Percentiles rank a stretch among this genome's conserved stretches.
Evolutionary conservation across 2,888 invertebrate species (phyloP).

Genomic region (Dynastes grantii): DNA sequence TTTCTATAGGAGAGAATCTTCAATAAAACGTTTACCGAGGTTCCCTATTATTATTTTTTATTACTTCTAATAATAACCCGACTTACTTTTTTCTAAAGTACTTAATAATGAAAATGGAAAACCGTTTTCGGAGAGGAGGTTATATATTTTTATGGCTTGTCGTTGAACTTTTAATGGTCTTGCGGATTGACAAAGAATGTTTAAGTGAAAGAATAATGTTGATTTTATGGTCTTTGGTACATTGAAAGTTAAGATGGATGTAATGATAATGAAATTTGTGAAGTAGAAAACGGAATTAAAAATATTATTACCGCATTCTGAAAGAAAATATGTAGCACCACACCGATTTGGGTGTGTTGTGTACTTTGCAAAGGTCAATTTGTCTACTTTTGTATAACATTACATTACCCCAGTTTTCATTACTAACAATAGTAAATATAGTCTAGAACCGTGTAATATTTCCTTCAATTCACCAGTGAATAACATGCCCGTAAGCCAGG

Average conservation of each 20-base stretch:
- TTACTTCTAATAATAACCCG: constrained; percentile 37
- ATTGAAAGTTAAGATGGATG: neutral
- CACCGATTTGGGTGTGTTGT: no score
- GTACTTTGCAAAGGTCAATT: no score
- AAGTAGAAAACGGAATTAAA: no score
- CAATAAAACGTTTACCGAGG: constrained; percentile 41
- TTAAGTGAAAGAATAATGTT: constrained; percentile 2
- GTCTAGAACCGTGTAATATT: no score
- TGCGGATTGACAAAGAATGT: neutral
- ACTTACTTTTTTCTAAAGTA: constrained; percentile 36
- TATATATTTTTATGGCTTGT: constrained; percentile 10
- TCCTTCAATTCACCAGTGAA: no score
- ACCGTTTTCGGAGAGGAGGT: constrained; percentile 7
- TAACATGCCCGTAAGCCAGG: no score
- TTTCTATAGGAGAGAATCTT: constrained; percentile 14
- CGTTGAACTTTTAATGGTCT: constrained; percentile 17
- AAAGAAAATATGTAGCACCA: no score
- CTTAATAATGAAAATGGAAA: constrained; percentile 27
- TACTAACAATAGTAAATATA: no score
- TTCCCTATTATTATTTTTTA: constrained; percentile 42
- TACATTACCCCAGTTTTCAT: no score
- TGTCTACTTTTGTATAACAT: no score
- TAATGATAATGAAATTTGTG: neutral
- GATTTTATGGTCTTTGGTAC: neutral
- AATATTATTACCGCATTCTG: no score